Conservation (phyloP, 2,888 invertebrate species). For the Cremastinae sp. region DNA sequence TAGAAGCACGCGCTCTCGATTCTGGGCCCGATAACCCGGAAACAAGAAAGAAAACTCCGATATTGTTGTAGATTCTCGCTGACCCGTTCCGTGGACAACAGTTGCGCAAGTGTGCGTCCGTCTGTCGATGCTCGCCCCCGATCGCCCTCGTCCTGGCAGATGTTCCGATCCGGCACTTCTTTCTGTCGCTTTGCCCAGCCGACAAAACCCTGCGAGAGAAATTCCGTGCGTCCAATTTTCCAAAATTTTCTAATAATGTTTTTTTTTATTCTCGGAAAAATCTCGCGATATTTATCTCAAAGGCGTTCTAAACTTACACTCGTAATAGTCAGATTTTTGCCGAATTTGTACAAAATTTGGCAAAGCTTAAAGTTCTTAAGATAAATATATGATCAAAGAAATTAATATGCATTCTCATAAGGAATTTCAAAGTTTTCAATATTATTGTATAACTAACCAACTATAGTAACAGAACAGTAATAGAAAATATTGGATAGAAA, state of each 20-base stretch:
- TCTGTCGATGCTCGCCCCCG: conserved; percentile 67
- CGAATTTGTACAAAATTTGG: too few species aligned
- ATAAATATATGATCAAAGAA: too few species aligned
- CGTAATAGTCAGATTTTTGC: too few species aligned
- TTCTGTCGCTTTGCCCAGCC: conserved; percentile 42
- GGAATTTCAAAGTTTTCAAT: too few species aligned
- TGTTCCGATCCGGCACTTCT: conserved; percentile 70
- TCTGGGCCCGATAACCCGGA: conserved; percentile 50
- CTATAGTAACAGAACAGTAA: too few species aligned
- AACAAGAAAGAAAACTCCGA: conserved; percentile 44
- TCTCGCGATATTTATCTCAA: not conserved
- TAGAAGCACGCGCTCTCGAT: conserved; percentile 51
- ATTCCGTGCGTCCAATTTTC: not conserved
- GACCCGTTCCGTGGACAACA: conserved; percentile 65
- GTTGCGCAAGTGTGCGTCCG: conserved; percentile 74
- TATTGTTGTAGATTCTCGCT: conserved; percentile 26
- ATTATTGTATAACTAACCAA: too few species aligned
- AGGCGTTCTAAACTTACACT: too few species aligned
- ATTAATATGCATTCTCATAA: too few species aligned
- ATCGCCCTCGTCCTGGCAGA: conserved; percentile 68
- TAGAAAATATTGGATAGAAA: too few species aligned
- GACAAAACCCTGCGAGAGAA: not conserved
- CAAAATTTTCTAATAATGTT: too few species aligned
- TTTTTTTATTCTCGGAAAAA: not conserved
- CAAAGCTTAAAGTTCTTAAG: too few species aligned